Conservation (phyloP, 2,113 vertebrate species). For the Saguinus midas region DNA sequence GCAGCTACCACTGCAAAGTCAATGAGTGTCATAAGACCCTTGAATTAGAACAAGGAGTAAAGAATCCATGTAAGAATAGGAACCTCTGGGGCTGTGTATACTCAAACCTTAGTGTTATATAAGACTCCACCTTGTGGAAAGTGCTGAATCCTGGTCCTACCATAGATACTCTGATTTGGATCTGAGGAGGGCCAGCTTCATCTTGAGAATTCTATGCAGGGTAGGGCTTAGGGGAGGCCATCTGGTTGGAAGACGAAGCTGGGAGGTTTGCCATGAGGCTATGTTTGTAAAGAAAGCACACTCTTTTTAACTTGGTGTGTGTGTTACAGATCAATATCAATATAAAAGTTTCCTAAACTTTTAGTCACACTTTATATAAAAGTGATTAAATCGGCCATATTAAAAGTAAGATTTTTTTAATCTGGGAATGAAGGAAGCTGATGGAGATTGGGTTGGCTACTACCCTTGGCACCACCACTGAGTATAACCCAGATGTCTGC, state of each 20-base stretch:
- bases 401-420: conserved; percentile 33
- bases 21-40: not conserved
- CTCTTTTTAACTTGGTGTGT: conserved; percentile 76
- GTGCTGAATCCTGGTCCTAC: conserved; percentile 50
- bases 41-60: not conserved
- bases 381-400: conserved; percentile 59
- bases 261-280: conserved; percentile 78
- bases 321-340: conserved; percentile 76
- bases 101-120: not conserved
- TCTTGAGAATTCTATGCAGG: conserved; percentile 69
- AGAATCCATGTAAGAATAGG: not conserved
- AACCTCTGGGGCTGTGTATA: not conserved
- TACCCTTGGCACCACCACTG: not conserved
- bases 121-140: conserved; percentile 30
- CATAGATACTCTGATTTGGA: conserved; percentile 58
- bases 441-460: not conserved
- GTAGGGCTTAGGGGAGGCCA: conserved; percentile 74
- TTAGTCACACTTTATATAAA: conserved; percentile 62
- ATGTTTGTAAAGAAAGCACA: conserved; percentile 79
- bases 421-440: not conserved
- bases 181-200: conserved; percentile 71
- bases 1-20: not conserved
- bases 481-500: not conserved
- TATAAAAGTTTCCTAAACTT: conserved; percentile 78
- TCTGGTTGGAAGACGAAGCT: conserved; percentile 78